Evolutionary conservation across 2,113 vertebrate genomes (phyloP).

Genomic region (Passer montanus): DNA sequence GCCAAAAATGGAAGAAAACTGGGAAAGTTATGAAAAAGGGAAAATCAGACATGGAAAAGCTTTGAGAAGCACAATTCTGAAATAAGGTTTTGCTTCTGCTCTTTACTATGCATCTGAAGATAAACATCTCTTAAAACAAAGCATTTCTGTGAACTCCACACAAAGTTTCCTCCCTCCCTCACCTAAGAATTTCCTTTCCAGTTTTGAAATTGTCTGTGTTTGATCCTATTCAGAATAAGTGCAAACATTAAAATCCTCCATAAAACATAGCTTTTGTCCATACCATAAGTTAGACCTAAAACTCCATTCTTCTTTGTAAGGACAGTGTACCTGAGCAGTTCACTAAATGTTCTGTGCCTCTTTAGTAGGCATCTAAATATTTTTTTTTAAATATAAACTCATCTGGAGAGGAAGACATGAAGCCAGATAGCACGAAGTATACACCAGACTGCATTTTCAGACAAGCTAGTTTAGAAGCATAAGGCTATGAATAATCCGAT

Average conservation of each 20-base stretch:
- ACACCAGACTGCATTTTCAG: not conserved
- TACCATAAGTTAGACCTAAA: not conserved
- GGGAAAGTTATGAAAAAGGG: not conserved
- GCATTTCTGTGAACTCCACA: not conserved
- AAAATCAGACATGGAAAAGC: not conserved
- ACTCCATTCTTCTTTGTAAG: not conserved
- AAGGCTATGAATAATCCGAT: slow-evolving; percentile 1
- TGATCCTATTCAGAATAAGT: not conserved
- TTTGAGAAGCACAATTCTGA: not conserved
- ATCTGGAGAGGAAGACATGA: not conserved
- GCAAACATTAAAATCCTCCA: not conserved
- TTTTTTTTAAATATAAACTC: not conserved
- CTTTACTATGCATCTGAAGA: not conserved
- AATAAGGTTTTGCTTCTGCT: not conserved
- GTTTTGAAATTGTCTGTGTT: not conserved
- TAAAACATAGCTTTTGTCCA: not conserved
- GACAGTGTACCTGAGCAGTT: not conserved
- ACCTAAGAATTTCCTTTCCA: not conserved
- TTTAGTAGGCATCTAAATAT: not conserved
- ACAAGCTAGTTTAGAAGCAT: not conserved
- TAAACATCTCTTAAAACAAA: not conserved
- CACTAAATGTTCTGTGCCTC: not conserved
- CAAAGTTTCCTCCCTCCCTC: not conserved
- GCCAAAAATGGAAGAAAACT: not conserved
- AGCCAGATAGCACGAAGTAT: not conserved